Evolutionary conservation across 1,140 invertebrate genomes (phyloP), one percentile per base, ranked within the genome.

Genomic region (Drosophila lini): DNA sequence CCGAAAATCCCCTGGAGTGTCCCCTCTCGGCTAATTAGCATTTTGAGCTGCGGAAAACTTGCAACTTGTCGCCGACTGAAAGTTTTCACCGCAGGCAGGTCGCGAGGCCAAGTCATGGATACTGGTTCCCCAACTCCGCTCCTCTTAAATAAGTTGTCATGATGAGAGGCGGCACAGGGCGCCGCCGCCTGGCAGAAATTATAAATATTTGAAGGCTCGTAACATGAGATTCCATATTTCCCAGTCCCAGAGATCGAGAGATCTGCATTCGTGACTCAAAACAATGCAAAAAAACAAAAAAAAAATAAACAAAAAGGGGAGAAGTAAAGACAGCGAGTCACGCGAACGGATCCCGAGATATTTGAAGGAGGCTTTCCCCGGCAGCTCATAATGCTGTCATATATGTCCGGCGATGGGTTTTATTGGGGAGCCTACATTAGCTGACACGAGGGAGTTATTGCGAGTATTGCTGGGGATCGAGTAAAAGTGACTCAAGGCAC

Each of bases 151-250:
- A 67, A 77, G 79, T 80, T 82, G 75, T 88, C 81, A 84, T 58
- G 62, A 57, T 58, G 78, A 32, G 44, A 63, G 78, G 56, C 71
- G 78, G 56, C 71, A 15, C 44, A 62, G 56, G 59, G 62, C 67
- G 55, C 53, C 25, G 40, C 28, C 38, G 40, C 28, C 38, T 48
- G 36, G 53, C 34, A 65, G 50, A 42, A 60, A 48, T 70, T 71
- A 52, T 36, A 61, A 56, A 63, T 78, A 74, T 86, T 77, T 88
- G 83, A 76, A 38, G 76, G 67, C 64, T 28, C 45, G 83, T 89
- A 86, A 86, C 83, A 70, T 86, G 84, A 86, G 71, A 45, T 70
- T 78, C 45, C 60, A 75, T 70, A 80, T 83, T 80, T 84, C 50
- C 42, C 64, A 70, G 25, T 10, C 50, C 25, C 34, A 70, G 28